A percentile compares a stretch with the other conserved stretches of the same genome.
phyloP scores from a whole-genome alignment of 35 echinoderm and acorn worm genomes.

The Ophioderma brevispina region DNA sequence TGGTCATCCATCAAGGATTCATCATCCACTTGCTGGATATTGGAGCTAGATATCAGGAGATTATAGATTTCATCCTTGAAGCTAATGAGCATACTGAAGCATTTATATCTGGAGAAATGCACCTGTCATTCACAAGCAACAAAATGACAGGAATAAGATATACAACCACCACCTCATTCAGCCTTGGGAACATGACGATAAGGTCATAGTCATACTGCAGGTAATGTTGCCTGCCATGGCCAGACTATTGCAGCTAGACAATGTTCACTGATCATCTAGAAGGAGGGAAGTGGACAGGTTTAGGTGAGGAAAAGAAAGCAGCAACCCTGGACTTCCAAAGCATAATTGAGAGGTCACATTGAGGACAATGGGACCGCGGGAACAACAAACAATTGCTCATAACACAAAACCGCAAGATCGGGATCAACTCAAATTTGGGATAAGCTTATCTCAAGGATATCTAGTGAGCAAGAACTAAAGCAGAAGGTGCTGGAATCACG shows the following conservation, averaged over 20 bases:
- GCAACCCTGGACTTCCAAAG: background rate
- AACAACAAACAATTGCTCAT: too few relatives aligned
- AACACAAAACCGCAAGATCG: too few relatives aligned
- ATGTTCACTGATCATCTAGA: constrained; percentile 32
- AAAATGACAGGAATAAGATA: background rate
- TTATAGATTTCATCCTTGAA: constrained; percentile 23
- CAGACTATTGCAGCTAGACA: background rate
- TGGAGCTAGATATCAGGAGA: constrained; percentile 16
- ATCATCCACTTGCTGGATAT: constrained; percentile 32
- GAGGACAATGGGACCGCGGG: too few relatives aligned
- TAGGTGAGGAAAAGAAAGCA: background rate
- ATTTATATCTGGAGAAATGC: constrained; percentile 31
- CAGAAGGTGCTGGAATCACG: too few relatives aligned
- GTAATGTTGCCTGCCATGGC: constrained; percentile 34
- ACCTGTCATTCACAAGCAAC: background rate
- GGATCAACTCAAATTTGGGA: too few relatives aligned
- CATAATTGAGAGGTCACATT: too few relatives aligned
- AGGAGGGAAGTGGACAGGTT: constrained; percentile 7
- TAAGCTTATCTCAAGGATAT: too few relatives aligned
- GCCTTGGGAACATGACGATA: background rate
- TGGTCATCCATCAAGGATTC: constrained; percentile 41
- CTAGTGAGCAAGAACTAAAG: too few relatives aligned
- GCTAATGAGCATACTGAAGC: background rate
- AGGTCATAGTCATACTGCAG: background rate
- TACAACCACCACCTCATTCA: background rate